Base-by-base conservation (phyloP, 2,113 vertebrate species). In the Lichenostomus cassidix region DNA sequence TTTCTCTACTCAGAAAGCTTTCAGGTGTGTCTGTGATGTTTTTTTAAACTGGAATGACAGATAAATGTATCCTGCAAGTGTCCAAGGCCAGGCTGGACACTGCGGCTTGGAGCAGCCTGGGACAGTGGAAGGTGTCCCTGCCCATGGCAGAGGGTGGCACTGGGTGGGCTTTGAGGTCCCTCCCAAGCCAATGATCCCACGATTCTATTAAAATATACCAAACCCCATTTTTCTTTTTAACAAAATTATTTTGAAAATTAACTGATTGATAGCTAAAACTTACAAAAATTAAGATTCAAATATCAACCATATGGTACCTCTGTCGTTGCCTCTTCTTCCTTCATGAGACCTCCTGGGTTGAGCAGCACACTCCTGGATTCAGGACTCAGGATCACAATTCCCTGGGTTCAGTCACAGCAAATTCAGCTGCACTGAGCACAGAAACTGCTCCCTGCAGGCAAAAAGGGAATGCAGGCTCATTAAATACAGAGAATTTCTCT, bases 1-100 rank as follows among this genome's bases (percentile, higher is more conserved):
- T 27, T 71, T 58, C 18, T 56, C 16, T 33, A 12, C n/a, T 77
- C 17, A 73, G 59, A 49, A 87, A 87, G 12, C 7, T 46, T 91
- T n/a, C 37, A 59, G n/a, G 12, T 12, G 13, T 41, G 5, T 12
- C 33, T 78, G 7, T 44, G 25, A 46, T 60, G 8, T 46, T 52
- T 22, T 50, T 67, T 15, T 67, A 24, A 24, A 37, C 21, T 49
- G 60, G 29, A 15, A 46, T 37, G 29, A n/a, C 15, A 76, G 12
- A 53, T 28, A 69, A 60, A 39, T 3, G 3, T 23, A 15, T 28
- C 23, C 47, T 69, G 55, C 39, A 5, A 69, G 4, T 6, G 5
- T 1, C 1, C 39, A 3, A 39, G 28, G 23, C 8, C 39, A 53
- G 53, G 53, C 0, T 77, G 55, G 46, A 42, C 0, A 1, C 39